phyloP scores from a whole-genome alignment of 92 coral and sea anemone genomes.

The Phenganax marumi region DNA sequence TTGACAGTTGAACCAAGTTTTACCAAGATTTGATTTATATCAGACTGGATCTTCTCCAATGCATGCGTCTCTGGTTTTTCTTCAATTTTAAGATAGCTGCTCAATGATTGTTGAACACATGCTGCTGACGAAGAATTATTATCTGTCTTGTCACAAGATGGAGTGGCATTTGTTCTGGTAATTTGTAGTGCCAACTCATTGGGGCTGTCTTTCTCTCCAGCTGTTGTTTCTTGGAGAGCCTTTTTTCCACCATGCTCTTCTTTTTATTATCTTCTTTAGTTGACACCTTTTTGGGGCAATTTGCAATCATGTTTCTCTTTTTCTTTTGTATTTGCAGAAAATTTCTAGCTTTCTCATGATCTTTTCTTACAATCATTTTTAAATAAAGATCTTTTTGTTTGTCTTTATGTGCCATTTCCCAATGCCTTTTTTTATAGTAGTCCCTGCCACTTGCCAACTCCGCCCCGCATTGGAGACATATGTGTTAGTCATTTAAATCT shows the following conservation, averaged over 20 bases:
- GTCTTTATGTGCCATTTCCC: conserved; percentile 1
- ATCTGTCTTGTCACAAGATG: no score
- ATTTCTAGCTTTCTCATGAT: conserved; percentile 6
- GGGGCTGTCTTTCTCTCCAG: no score
- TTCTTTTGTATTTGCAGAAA: not conserved
- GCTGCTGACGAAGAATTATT: not conserved
- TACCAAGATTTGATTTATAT: not conserved
- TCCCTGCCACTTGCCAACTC: conserved; percentile 17
- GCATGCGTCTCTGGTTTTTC: not conserved
- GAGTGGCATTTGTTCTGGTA: no score
- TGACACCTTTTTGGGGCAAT: not conserved
- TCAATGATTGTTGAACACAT: conserved; percentile 4
- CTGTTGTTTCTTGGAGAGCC: no score
- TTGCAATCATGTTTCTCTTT: not conserved
- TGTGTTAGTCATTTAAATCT: not conserved
- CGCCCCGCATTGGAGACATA: conserved; percentile 12
- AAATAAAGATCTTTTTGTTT: not conserved
- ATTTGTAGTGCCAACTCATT: no score
- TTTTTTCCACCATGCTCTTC: no score
- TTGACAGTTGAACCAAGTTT: not conserved
- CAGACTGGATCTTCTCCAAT: conserved; percentile 8
- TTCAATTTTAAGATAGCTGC: not conserved
- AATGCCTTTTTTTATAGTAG: not conserved
- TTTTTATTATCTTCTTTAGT: no score
- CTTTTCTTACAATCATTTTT: not conserved